Evolutionary conservation across 2,888 invertebrate species (phyloP), one percentile per base, ranked within the genome.

Genomic region (Drosophila longiperda): DNA sequence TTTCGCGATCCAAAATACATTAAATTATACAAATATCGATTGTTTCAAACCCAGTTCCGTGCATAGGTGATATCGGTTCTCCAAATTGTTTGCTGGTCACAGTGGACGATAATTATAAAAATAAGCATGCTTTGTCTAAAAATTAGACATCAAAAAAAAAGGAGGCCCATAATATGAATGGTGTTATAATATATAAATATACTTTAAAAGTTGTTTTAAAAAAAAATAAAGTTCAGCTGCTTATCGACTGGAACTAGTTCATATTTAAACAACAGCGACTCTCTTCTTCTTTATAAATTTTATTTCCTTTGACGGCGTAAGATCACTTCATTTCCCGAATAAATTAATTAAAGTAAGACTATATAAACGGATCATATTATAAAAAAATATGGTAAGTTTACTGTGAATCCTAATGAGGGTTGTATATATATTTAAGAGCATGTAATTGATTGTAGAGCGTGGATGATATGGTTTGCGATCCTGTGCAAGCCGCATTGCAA

Each of bases 401-500:
- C 36, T 45, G 2, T 17, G 1, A n/a, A 5, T 26, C 5, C 3
- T 4, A 50, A 20, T 15, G 17, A 11, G 9, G 20, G 11, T 23
- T 45, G 17, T 11, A 3, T 23, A 36, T 17, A 6, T 17, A 38
- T 15, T 42, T 20, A 50, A 20, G 3, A 23, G 15, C 2, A 12
- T 42, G 6, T 5, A 8, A 33, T 20, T 49, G 0, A 12, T 80
- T 75, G 33, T 36, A 86, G 87, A 84, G 83, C 59, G 75, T 73
- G 23, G 84, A 84, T 1, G 73, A 87, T 17, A 23, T 75, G 23
- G 45, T 66, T 40, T 55, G 57, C 8, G 65, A 78, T 12, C 59
- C 70, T 23, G 34, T 84, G 23, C 74, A 83, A 20, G 49, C 65
- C 7, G 86, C 73, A n/a, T 54, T 89, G 15, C 82, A 79, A 29